Evolutionary conservation across 2,888 invertebrate genomes (phyloP), one percentile per base, ranked within the genome.

Genomic region (Campoplex capitator): DNA sequence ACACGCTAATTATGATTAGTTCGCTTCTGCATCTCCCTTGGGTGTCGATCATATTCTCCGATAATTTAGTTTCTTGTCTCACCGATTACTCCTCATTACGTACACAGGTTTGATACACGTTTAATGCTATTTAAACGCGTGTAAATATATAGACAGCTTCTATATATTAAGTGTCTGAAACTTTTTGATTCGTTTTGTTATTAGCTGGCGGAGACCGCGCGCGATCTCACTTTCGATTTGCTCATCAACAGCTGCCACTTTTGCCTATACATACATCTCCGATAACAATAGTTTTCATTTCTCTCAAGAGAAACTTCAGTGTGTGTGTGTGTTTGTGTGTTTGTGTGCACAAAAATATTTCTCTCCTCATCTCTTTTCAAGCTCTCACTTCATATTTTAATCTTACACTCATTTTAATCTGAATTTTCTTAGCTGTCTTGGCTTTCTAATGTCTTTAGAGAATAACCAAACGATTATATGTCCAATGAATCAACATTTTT

Each of bases 231-330:
- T 87, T 87, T 87, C 84, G 70, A 79, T 45, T 35, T 45, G 67
- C n/a, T 51, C 51, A 67, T 51, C 82, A 85, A 85, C 83, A 71
- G 73, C 82, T 83, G 67, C 88, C 85, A 88, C 83, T 87, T 51
- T 86, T 89, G 90, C 90, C 70, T 51, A n/a, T n/a, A n/a, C n/a
- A 89, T 35, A 65, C 68, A 18, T 54, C 71, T 56, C 58, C 83
- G 83, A 76, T 84, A 84, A 92, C 92, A 91, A 92, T 90, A 91
- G 91, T 92, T 92, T 92, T 92, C 92, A 92, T 93, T 93, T 92
- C 91, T 91, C 91, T 84, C 88, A 45, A 35, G 92, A 90, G 93
- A 93, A 93, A 93, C 91, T 93, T 90, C 76, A 68, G 80, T n/a
- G n/a, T n/a, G n/a, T n/a, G n/a, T n/a, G n/a, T n/a, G n/a, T n/a